Conservation (phyloP, 2,113 vertebrate genomes). For the Rhea pennata region DNA sequence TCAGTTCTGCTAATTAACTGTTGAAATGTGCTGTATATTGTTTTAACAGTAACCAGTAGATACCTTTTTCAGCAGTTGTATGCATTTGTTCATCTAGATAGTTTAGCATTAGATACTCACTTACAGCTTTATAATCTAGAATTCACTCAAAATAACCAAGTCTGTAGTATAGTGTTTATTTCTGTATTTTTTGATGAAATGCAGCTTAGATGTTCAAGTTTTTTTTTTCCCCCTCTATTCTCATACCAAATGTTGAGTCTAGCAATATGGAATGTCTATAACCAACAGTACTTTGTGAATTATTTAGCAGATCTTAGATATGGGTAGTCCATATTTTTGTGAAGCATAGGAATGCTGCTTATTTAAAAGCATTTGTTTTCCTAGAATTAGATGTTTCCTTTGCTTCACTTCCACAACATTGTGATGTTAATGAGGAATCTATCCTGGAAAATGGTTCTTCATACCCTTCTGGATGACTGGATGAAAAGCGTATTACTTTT, state of each 20-base stretch:
- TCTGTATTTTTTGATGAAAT: background rate
- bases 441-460: background rate
- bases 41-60: background rate
- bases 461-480: background rate
- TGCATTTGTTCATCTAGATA: background rate
- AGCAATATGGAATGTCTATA: background rate
- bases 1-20: background rate
- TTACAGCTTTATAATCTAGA: background rate
- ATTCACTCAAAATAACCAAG: background rate
- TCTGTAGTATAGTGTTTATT: background rate
- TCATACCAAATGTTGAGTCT: background rate
- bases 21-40: background rate
- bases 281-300: background rate
- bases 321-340: background rate
- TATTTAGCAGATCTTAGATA: background rate
- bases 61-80: fast-evolving
- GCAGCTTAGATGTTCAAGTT: background rate
- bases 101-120: background rate
- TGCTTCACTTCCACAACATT: background rate
- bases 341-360: background rate
- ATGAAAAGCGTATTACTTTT: background rate
- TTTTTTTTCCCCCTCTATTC: background rate
- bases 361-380: background rate
- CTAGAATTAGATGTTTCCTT: background rate
- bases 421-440: background rate